These are phyloP conservation scores for Erynnis tages DNA, from an alignment of 2,888 invertebrate genomes.

Conservation along the genomic window DNA sequence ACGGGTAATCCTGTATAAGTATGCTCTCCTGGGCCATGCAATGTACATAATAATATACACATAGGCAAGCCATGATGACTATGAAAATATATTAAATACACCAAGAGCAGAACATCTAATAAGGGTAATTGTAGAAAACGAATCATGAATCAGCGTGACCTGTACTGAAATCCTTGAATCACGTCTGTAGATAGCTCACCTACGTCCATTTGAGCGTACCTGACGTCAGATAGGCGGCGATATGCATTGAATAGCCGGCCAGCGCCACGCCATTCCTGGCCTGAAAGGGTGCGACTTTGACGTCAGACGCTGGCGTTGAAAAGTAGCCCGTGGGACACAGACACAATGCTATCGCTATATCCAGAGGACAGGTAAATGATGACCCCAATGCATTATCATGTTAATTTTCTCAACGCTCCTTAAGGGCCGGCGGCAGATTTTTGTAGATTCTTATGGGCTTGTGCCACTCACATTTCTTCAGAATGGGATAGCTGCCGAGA, in stretches of 20 bases:
- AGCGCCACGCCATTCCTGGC: conserved; percentile 14
- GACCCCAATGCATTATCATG: conserved; percentile 28
- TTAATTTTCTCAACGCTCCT: conserved; percentile 8
- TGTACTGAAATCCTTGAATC: neutral
- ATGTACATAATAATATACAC: too few species aligned
- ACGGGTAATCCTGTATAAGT: too few species aligned
- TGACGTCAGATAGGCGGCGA: conserved; percentile 29
- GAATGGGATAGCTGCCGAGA: conserved; percentile 3
- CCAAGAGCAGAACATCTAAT: too few species aligned
- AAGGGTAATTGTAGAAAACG: too few species aligned
- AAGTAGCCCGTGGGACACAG: conserved; percentile 27
- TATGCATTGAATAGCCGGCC: conserved; percentile 31
- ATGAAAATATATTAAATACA: too few species aligned
- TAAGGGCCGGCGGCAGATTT: conserved; percentile 19
- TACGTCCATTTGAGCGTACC: conserved; percentile 1
- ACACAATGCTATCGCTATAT: conserved; percentile 20
- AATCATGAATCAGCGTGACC: neutral
- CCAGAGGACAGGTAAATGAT: conserved; percentile 17
- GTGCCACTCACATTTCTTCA: neutral
- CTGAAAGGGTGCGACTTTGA: conserved; percentile 21
- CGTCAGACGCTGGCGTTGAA: conserved; percentile 24
- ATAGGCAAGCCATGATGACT: too few species aligned
- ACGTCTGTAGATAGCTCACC: conserved; percentile 8
- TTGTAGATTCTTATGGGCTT: conserved; percentile 17
- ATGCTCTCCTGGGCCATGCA: too few species aligned